Evolutionary conservation across 2,888 invertebrate species (phyloP), one percentile per base, ranked within the genome.

Genomic region (Pandemis corylana): DNA sequence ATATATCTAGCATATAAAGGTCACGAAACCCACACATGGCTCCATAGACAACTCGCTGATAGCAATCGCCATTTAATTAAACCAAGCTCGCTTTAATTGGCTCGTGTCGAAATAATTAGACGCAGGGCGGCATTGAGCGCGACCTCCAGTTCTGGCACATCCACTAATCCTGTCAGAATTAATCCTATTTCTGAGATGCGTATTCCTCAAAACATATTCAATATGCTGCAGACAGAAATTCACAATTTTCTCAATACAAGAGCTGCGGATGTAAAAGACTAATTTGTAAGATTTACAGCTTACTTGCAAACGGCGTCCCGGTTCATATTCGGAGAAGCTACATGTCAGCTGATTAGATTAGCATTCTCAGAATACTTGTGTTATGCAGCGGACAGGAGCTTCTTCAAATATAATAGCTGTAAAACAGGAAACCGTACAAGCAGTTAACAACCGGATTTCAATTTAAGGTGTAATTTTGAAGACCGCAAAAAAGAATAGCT

Each of bases 31-130:
- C 61, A 20, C 68, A 28, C 68, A 49, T 59, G 41, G 36, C 68
- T 44, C 49, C 66, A 20, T 13, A 72, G 51, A 20, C 5, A 62
- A 15, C 15, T 64, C 44, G 9, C 67, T 41, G 87, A 88, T 85
- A 84, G 78, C 75, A 80, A 87, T 86, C 86, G 82, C 74, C 81
- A 85, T 85, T 87, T 86, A 87, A 89, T 88, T 86, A 87, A 75
- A 75, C 77, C 78, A 80, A 80, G 72, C 84, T 84, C 81, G 78
- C 78, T 76, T 83, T 86, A 86, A 87, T 87, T 86, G 81, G 83
- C 80, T 84, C 80, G 82, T 85, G 84, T 84, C 81, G 83, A 85
- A 86, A 87, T 87, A 85, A 85, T 84, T 82, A 85, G 79, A 77
- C 72, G 75, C 77, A 78, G 77, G 77, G 72, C 71, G 76, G 69